Conservation (phyloP, 1,140 invertebrate species). For the Magallana ariakensis region DNA sequence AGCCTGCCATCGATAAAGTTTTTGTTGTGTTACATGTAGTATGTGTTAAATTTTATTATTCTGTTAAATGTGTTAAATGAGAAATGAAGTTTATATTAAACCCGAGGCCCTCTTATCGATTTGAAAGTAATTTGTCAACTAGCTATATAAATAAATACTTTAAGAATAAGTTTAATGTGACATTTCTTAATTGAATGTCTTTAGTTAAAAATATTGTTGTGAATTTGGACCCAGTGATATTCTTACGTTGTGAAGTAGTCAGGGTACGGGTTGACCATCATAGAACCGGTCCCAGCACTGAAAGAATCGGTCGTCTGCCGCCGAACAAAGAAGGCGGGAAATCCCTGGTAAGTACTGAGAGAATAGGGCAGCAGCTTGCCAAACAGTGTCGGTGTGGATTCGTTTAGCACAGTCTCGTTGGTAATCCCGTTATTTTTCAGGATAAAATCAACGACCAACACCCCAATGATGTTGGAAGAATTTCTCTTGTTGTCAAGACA, state of each 20-base stretch:
- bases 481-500: slow-evolving; percentile 19
- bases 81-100: too few relatives aligned
- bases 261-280: neutral
- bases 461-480: neutral
- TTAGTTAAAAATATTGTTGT: neutral
- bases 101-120: too few relatives aligned
- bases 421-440: neutral
- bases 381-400: neutral
- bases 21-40: neutral
- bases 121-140: too few relatives aligned
- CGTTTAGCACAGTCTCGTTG: neutral
- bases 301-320: neutral
- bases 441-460: slow-evolving; percentile 20
- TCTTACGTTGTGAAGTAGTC: neutral
- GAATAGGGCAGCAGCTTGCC: neutral
- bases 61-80: too few relatives aligned
- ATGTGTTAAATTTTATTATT: too few relatives aligned
- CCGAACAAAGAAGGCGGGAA: neutral
- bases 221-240: neutral
- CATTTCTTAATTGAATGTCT: too few relatives aligned
- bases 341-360: neutral
- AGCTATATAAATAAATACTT: too few relatives aligned
- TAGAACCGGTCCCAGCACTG: neutral
- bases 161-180: too few relatives aligned
- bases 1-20: neutral